phyloP scores from a whole-genome alignment of 2,113 vertebrate genomes.

The human (Homo sapiens) region DNA sequence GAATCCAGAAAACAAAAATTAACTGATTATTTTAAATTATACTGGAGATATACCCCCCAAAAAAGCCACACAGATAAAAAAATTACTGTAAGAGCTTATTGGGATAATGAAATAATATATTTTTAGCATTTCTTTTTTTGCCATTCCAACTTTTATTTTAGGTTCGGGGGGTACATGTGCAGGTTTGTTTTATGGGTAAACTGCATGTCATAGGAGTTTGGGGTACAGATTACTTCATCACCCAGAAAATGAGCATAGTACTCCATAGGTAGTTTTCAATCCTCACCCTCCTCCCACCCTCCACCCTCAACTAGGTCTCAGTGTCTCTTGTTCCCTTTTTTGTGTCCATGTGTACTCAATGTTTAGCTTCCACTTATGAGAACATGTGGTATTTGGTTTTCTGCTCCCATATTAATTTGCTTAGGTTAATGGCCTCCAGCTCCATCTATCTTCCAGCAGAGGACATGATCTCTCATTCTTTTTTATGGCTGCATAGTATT shows the following conservation, averaged over 20 bases:
- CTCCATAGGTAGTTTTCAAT: too few relatives aligned
- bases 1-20: conserved; percentile 5
- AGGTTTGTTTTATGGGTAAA: too few relatives aligned
- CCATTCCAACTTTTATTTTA: too few relatives aligned
- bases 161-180: too few relatives aligned
- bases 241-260: too few relatives aligned
- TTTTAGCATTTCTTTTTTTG: neutral
- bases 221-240: too few relatives aligned
- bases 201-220: too few relatives aligned
- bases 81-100: neutral
- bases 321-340: neutral
- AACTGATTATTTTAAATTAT: neutral
- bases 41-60: neutral
- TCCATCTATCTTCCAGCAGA: neutral
- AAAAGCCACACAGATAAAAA: neutral
- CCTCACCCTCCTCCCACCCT: too few relatives aligned
- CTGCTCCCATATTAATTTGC: too few relatives aligned
- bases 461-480: neutral
- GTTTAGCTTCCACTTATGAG: too few relatives aligned
- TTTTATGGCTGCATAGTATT: neutral
- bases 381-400: too few relatives aligned
- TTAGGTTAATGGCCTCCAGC: neutral
- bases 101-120: neutral
- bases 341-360: too few relatives aligned
- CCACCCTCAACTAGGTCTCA: neutral